Evolutionary conservation across 2,797 vertebrate species (phyloP), one percentile per base, ranked within the genome.

Genomic region (Muscicapa comitata): DNA sequence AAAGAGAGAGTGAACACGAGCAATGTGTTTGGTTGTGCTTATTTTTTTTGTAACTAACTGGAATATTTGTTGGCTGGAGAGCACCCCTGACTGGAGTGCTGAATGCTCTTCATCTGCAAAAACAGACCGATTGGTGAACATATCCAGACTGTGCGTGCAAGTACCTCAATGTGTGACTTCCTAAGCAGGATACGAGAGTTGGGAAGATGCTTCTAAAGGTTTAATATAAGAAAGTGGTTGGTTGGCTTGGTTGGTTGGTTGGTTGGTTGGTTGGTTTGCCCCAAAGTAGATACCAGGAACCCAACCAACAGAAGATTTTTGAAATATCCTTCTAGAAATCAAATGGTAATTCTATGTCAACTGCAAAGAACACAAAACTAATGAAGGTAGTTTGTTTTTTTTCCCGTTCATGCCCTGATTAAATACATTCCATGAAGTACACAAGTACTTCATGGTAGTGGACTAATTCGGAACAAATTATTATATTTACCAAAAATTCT

Each of bases 321-420:
- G 19, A 95, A 89, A 84, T 75, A 51, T 76, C 59, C 35, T 51
- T 75, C 70, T 92, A 57, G 48, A 86, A 93, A 50, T 84, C 28
- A 92, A 40, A 53, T 51, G 53, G 19, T 51, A 57, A 57, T 90
- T 76, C 25, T 82, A 68, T 57, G 89, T 90, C 57, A 88, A 51
- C 74, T 66, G 80, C 57, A 29, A 91, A 86, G 35, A 78, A 23
- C 40, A 58, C 75, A 78, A 73, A 93, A 15, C 28, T 96, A 95
- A 91, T 78, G 40, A 95, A 95, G 16, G 66, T 23, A 87, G 21
- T 0, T 11, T 6, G 38, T 9, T 11, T 86, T 77, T 71, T 86
- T 93, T 88, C 55, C 57, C 24, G 78, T 12, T 61, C 62, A n/a
- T 70, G 31, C 81, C 42, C 51, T 89, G 87, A 86, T 93, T 92